Conservation (phyloP, 2,797 vertebrate genomes). For the Pangasius djambal region DNA sequence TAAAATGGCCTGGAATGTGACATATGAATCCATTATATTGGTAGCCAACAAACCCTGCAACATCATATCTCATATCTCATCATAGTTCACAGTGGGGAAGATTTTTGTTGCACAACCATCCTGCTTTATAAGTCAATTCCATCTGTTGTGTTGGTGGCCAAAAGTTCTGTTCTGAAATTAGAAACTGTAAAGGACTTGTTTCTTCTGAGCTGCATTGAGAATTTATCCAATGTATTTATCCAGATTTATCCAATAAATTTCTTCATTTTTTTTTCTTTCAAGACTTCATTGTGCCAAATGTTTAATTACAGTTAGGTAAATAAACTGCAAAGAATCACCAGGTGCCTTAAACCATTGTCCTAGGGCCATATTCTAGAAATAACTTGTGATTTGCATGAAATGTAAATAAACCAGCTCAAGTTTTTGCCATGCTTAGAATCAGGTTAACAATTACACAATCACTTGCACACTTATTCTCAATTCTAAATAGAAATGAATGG, state of each 20-base stretch:
- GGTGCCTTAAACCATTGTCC: background rate
- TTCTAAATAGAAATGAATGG: background rate
- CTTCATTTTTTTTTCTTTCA: background rate
- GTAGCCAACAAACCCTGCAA: constrained; percentile 6
- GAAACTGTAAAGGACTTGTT: background rate
- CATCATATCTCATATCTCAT: constrained; percentile 19
- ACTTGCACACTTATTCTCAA: background rate
- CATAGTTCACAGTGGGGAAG: background rate
- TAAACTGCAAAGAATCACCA: background rate
- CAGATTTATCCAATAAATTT: background rate
- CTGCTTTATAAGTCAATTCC: background rate
- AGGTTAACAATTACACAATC: background rate
- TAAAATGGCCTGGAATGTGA: constrained; percentile 14
- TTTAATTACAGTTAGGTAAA: background rate
- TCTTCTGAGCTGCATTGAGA: background rate
- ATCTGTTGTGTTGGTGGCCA: background rate
- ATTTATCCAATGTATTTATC: background rate
- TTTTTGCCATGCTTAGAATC: background rate
- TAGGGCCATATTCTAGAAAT: background rate
- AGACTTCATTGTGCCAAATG: background rate
- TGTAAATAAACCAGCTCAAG: background rate
- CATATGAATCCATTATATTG: background rate
- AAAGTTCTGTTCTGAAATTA: constrained; percentile 5
- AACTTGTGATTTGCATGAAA: background rate
- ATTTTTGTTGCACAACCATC: background rate